Conservation (phyloP, 2,113 vertebrate genomes). For the Brachypteracias leptosomus region DNA sequence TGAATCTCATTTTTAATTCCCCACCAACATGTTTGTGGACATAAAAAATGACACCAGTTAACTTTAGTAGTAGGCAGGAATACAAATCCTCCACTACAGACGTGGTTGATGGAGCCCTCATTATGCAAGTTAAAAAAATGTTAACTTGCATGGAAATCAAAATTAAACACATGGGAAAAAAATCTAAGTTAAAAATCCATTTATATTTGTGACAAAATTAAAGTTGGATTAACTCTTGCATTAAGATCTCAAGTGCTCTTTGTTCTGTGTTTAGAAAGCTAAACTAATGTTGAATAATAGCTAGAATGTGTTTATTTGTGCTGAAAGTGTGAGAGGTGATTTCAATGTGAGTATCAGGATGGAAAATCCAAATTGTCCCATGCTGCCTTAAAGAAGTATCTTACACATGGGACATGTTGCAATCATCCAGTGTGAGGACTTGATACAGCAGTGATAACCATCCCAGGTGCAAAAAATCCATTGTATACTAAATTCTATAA, state of each 20-base stretch:
- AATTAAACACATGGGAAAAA: neutral
- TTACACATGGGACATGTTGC: fast-evolving
- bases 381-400: neutral
- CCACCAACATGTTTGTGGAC: neutral
- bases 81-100: neutral
- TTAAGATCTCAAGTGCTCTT: neutral
- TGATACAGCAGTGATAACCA: neutral
- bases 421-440: too few relatives aligned
- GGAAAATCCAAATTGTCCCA: neutral
- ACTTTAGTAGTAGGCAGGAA: neutral
- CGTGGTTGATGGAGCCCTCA: neutral
- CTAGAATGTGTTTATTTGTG: neutral
- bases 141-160: too few relatives aligned
- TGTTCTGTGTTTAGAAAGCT: neutral
- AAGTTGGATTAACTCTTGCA: neutral
- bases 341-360: neutral
- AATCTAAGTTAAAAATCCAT: neutral
- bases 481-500: neutral
- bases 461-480: neutral
- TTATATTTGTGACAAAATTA: neutral
- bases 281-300: neutral
- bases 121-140: neutral
- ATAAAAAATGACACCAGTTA: neutral
- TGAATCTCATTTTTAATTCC: neutral
- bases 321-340: neutral